phyloP scores from a whole-genome alignment of 2,113 vertebrate genomes.

The Tenebrosternarchus preto region DNA sequence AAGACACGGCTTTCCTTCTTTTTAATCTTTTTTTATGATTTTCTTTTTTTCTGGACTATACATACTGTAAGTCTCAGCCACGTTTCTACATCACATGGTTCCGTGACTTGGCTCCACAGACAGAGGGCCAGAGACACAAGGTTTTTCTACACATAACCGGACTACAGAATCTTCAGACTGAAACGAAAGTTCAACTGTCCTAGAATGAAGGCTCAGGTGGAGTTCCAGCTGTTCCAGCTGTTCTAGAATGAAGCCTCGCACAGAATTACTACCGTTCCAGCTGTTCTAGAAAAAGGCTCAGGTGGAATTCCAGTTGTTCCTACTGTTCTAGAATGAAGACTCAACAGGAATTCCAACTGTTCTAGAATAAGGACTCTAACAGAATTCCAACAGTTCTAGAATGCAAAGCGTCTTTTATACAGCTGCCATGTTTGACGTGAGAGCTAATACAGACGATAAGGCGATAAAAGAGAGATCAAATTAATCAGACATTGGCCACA shows the following conservation, averaged over 20 bases:
- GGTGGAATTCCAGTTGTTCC: constrained; percentile 44
- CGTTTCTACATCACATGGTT: constrained; percentile 57
- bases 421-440: constrained; percentile 54
- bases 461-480: constrained; percentile 52
- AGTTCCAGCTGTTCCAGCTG: not conserved
- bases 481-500: constrained; percentile 45
- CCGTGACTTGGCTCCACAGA: constrained; percentile 57
- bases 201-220: constrained; percentile 24
- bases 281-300: constrained; percentile 38
- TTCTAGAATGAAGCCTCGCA: not conserved
- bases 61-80: constrained; percentile 41
- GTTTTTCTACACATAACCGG: constrained; percentile 48
- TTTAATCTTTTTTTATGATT: constrained; percentile 15
- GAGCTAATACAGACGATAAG: constrained; percentile 63
- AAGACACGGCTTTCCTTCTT: constrained; percentile 44
- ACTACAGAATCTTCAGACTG: constrained; percentile 54
- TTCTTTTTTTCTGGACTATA: constrained; percentile 43
- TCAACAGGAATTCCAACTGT: constrained; percentile 1
- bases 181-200: constrained; percentile 44
- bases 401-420: constrained; percentile 59
- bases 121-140: constrained; percentile 38
- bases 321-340: constrained; percentile 43
- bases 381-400: constrained; percentile 47
- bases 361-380: not conserved
- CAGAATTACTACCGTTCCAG: not conserved